Percentiles rank a stretch among this genome's conserved stretches.
Conservation (phyloP, 2,888 invertebrate genomes). For the Chrysolina americana region DNA sequence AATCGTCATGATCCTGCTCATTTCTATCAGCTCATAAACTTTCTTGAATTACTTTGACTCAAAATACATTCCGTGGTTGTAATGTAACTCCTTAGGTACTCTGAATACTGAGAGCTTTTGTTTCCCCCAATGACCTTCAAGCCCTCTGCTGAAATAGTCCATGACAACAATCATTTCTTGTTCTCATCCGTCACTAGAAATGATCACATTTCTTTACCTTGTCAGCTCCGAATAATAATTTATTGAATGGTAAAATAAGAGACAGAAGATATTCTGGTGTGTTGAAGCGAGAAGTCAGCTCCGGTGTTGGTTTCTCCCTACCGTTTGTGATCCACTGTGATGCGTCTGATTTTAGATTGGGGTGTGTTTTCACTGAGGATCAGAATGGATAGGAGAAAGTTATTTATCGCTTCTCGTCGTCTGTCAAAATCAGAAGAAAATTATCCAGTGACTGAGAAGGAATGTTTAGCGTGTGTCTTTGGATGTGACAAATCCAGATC, state of each 20-base stretch:
- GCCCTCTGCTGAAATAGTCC: too few species aligned
- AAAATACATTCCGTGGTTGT: too few species aligned
- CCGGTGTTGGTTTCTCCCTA: neutral
- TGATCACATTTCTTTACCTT: neutral
- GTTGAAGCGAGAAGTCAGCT: neutral
- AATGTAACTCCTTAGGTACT: too few species aligned
- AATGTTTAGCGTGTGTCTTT: neutral
- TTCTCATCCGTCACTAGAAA: too few species aligned
- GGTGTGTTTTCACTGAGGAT: neutral
- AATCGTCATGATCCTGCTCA: too few species aligned
- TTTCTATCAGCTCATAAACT: too few species aligned
- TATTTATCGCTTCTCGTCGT: neutral
- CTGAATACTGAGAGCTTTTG: too few species aligned
- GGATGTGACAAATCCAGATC: neutral
- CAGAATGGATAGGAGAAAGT: neutral
- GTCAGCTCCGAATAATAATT: constrained; percentile 1
- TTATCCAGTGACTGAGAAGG: neutral
- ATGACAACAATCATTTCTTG: too few species aligned
- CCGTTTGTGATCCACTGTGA: neutral
- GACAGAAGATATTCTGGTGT: too few species aligned
- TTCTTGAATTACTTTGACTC: too few species aligned
- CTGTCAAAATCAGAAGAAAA: neutral
- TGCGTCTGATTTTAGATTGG: constrained; percentile 1
- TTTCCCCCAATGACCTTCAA: too few species aligned
- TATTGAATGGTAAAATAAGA: neutral